Percentiles rank a stretch among this genome's conserved stretches.
These are phyloP conservation scores for Peromyscus polionotus DNA, from an alignment of 2,113 vertebrate species.

Conservation along the genomic window DNA sequence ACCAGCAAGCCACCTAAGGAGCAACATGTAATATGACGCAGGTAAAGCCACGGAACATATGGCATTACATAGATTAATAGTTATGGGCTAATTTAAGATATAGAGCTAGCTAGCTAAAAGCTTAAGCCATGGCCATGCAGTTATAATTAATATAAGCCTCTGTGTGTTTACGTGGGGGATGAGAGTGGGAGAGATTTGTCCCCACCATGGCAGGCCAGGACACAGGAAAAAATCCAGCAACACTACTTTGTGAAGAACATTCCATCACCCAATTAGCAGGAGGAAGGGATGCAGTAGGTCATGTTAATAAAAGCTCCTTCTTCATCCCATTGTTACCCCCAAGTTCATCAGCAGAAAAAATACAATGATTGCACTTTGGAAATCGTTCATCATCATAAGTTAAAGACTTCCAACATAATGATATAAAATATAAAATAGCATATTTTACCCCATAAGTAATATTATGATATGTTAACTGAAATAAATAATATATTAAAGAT, in stretches of 20 bases:
- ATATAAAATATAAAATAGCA: not conserved
- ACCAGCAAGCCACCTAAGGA: no score
- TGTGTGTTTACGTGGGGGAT: no score
- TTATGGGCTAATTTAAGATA: no score
- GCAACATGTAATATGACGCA: no score
- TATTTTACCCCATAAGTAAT: not conserved
- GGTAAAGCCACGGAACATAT: no score
- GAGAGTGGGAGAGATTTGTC: no score
- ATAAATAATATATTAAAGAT: not conserved
- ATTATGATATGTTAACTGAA: not conserved
- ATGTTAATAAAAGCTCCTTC: not conserved
- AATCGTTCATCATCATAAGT: not conserved
- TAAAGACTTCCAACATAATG: not conserved
- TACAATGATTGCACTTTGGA: not conserved
- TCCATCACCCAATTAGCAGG: not conserved
- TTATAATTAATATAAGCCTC: no score
- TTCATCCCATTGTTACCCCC: not conserved
- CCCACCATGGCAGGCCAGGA: no score
- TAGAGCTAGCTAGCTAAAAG: no score
- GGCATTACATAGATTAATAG: no score
- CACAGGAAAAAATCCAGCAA: no score
- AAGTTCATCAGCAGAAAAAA: slow-evolving; percentile 3
- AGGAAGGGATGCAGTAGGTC: not conserved
- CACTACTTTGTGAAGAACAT: not conserved
- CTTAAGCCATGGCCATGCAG: no score